Base-by-base conservation (phyloP, 1,140 invertebrate genomes). In the Drosophila malerkotliana region DNA sequence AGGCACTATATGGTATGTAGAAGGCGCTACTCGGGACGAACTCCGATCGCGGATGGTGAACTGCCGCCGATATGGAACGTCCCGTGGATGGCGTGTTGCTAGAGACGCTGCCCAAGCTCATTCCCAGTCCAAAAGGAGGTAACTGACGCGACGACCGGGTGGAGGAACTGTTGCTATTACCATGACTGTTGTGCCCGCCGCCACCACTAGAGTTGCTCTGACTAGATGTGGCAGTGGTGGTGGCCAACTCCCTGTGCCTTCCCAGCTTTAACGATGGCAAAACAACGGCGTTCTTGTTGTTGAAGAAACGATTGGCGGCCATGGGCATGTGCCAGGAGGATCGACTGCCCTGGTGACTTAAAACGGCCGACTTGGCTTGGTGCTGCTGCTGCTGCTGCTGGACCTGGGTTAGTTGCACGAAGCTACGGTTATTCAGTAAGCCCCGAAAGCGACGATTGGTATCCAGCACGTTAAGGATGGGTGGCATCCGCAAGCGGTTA, bases 1-100 rank as follows among this genome's bases (percentile, higher is more conserved):
- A 91, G 81, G 90, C 90, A 91, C 90, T 91, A 60, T 91, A 87
- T 24, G 90, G 90, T 83, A 91, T 84, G 63, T 90, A 91, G 48
- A 87, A 87, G 57, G 78, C 84, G 71, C 74, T 89, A 51, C 53
- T 82, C 14, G 66, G 69, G 12, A 28, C 60, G 45, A 87, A 81
- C 39, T 90, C 84, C 26, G 83, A 69, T 6, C 80, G 80, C 9
- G 84, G 88, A 68, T 85, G 75, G 63, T 91, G 89, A 12, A 91
- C 82, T 12, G 89, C 89, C 4, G 89, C 89, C 21, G 89, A 90
- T 24, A 90, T 90, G 1, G 89, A 90, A 1, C 89, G 89, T 6
- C 88, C 88, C 28, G 83, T 81, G 30, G 88, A 89, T 30, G 88
- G 77, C 3, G 83, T 90, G 4, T 73, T 80, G 41, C 77, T 83